Evolutionary conservation across 2,888 invertebrate species (phyloP).

Genomic region (Parnassius smintheus): DNA sequence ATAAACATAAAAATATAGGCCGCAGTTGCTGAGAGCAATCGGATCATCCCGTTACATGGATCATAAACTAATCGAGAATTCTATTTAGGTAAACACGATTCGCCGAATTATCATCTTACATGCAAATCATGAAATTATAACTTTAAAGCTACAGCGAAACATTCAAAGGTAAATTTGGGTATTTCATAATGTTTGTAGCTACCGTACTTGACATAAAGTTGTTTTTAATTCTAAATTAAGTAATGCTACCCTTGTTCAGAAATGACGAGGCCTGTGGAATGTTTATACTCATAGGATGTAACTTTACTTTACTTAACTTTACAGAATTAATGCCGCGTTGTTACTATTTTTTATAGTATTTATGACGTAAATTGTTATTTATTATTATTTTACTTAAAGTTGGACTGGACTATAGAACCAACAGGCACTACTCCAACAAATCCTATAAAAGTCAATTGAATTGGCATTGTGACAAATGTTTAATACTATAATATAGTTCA

Average conservation of each 20-base stretch:
- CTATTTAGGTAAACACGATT: constrained; percentile 15
- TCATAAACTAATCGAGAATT: constrained; percentile 48
- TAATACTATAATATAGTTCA: constrained; percentile 1
- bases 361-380: constrained; percentile 2
- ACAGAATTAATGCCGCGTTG: no score
- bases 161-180: no score
- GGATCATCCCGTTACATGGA: constrained; percentile 41
- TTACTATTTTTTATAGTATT: not conserved
- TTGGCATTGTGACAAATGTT: constrained; percentile 21
- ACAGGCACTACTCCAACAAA: constrained; percentile 22
- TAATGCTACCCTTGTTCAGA: no score
- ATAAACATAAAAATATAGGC: constrained; percentile 65
- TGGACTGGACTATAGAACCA: constrained; percentile 19
- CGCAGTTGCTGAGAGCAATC: constrained; percentile 46
- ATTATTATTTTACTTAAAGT: constrained; percentile 17
- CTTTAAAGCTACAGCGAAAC: no score
- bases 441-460: constrained; percentile 19
- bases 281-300: no score
- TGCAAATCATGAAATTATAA: no score
- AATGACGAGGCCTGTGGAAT: no score
- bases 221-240: no score
- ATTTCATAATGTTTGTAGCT: no score
- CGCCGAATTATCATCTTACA: not conserved
- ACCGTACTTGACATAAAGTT: no score
- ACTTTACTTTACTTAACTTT: no score